phyloP scores from a whole-genome alignment of 2,888 invertebrate genomes.

The Caenorhabditis sp. region DNA sequence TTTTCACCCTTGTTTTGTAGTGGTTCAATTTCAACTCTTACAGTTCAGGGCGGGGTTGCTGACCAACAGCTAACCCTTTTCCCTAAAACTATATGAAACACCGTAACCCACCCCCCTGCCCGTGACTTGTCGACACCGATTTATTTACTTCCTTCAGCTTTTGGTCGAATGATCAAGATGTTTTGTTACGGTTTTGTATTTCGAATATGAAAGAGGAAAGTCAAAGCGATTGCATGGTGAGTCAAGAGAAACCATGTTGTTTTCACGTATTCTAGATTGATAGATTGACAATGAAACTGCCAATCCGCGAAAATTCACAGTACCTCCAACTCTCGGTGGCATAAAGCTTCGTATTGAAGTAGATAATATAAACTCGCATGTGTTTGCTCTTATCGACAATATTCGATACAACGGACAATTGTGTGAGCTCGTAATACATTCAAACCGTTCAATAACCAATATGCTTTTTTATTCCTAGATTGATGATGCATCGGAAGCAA shows the following conservation, averaged over 20 bases:
- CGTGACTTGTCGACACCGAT: no score
- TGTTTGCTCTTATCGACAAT: conserved; percentile 76
- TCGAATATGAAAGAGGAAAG: conserved; percentile 22
- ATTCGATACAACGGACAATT: conserved; percentile 77
- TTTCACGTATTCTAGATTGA: no score
- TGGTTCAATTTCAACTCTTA: no score
- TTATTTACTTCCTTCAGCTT: conserved; percentile 71
- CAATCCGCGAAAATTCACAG: conserved; percentile 65
- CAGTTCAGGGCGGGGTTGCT: no score
- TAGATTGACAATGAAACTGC: no score
- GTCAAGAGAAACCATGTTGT: background rate
- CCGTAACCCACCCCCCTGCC: no score
- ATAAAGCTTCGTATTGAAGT: conserved; percentile 75
- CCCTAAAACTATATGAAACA: no score
- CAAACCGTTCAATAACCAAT: background rate
- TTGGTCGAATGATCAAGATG: conserved; percentile 76
- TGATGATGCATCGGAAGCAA: background rate
- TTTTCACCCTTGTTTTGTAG: no score
- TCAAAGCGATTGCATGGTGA: background rate
- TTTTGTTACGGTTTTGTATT: conserved; percentile 72
- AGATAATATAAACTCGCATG: conserved; percentile 66
- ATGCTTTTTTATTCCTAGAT: background rate
- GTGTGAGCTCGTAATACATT: conserved; percentile 72
- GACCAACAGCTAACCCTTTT: no score
- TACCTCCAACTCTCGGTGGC: conserved; percentile 72